A percentile compares a stretch with the other conserved stretches of the same genome.
These are phyloP conservation scores for Siphamia tubifer DNA, from an alignment of 2,113 vertebrate genomes.

Conservation along the genomic window DNA sequence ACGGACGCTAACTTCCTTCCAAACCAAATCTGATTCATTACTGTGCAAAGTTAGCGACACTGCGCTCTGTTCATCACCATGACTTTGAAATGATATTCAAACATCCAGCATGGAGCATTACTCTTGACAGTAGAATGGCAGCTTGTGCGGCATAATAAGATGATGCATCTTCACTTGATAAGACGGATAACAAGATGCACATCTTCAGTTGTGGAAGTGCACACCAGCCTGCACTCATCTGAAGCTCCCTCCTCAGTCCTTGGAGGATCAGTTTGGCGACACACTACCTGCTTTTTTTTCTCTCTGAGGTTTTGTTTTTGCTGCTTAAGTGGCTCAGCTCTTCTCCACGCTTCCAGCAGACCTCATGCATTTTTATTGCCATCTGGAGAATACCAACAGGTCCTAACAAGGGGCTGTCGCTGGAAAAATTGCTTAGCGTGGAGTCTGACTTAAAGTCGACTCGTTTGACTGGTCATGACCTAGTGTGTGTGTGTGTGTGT, in stretches of 20 bases:
- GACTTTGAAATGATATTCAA: constrained; percentile 52
- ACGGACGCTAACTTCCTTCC: constrained; percentile 15
- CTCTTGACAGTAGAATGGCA: constrained; percentile 56
- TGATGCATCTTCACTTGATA: constrained; percentile 56
- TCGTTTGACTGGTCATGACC: constrained; percentile 76
- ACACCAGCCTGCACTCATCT: constrained; percentile 52
- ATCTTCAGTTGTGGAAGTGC: constrained; percentile 57
- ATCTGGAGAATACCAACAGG: constrained; percentile 76
- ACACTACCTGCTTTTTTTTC: constrained; percentile 53
- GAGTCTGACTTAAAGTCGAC: constrained; percentile 59
- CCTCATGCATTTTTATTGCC: constrained; percentile 80
- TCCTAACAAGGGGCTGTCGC: constrained; percentile 73
- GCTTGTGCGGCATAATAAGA: constrained; percentile 51
- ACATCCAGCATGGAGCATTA: constrained; percentile 25
- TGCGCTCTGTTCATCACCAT: constrained; percentile 33
- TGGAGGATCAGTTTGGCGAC: constrained; percentile 59
- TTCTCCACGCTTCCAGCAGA: constrained; percentile 63
- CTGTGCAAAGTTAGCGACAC: constrained; percentile 21
- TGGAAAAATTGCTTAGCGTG: constrained; percentile 55
- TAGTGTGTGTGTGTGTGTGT: constrained; percentile 34
- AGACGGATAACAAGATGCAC: constrained; percentile 68
- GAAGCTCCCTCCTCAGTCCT: constrained; percentile 60
- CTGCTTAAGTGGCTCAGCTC: constrained; percentile 70
- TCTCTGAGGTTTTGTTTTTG: constrained; percentile 71
- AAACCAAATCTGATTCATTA: not conserved